Conservation (phyloP, 2,113 vertebrate genomes). For the Hassar affinis region DNA sequence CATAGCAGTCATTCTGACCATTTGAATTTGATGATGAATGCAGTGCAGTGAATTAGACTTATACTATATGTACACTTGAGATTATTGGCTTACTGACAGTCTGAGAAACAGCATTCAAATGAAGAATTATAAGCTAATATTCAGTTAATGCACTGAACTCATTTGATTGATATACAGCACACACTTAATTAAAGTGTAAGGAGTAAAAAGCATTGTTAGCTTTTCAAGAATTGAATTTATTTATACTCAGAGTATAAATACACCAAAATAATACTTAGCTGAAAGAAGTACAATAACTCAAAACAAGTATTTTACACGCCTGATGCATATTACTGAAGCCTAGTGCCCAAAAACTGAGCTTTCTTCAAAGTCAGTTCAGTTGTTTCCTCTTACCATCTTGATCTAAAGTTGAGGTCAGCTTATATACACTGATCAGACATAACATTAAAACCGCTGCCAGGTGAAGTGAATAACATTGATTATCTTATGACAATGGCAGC, state of each 20-base stretch:
- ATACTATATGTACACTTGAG: no score
- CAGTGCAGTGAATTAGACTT: background rate
- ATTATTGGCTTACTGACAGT: background rate
- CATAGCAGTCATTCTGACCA: background rate
- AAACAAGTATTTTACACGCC: background rate
- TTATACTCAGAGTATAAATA: background rate
- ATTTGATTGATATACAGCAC: background rate
- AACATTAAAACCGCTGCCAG: no score
- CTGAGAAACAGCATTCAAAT: background rate
- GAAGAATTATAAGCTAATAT: background rate
- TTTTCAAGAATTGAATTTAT: no score
- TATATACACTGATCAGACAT: no score
- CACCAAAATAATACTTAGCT: background rate
- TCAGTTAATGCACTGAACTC: background rate
- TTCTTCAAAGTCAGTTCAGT: background rate
- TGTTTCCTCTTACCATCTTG: background rate
- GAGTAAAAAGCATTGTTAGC: no score
- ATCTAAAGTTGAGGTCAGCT: background rate
- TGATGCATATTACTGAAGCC: background rate
- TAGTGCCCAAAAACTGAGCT: background rate
- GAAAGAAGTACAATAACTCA: background rate
- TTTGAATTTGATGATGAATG: background rate
- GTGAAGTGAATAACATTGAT: no score
- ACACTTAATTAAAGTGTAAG: background rate
- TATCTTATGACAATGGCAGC: no score